phyloP scores from a whole-genome alignment of 2,888 invertebrate species.

The Perizoma affinitatum region DNA sequence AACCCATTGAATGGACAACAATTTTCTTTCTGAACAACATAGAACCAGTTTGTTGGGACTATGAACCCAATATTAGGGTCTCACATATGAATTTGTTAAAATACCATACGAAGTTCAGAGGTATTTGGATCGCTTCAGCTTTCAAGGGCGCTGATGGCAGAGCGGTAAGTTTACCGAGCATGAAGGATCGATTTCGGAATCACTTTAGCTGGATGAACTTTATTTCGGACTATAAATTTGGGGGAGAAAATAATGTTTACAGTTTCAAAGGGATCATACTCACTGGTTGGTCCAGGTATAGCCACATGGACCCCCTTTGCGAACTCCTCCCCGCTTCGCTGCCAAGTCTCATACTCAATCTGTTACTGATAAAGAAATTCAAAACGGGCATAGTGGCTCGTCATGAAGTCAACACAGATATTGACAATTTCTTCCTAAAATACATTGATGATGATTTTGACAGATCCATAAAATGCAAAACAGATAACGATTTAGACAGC shows the following conservation, averaged over 20 bases:
- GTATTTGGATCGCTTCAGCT: conserved; percentile 92
- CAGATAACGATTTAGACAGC: conserved; percentile 12
- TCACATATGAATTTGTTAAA: conserved; percentile 55
- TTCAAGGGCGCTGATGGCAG: conserved; percentile 90
- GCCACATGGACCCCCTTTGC: conserved; percentile 86
- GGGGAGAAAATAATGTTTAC: conserved; percentile 47
- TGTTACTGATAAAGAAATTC: conserved; percentile 74
- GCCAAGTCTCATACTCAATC: conserved; percentile 85
- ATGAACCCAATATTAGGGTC: conserved; percentile 61
- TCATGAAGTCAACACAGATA: conserved; percentile 19
- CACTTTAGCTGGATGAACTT: conserved; percentile 88
- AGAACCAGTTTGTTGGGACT: conserved; percentile 90
- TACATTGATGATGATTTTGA: not conserved
- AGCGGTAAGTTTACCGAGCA: conserved; percentile 78
- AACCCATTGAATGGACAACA: conserved; percentile 68
- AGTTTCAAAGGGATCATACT: conserved; percentile 86
- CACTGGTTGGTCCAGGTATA: conserved; percentile 90
- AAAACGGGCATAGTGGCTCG: conserved; percentile 42
- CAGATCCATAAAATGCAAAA: not conserved
- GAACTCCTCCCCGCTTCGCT: conserved; percentile 86
- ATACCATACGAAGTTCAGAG: conserved; percentile 80
- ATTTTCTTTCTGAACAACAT: conserved; percentile 76
- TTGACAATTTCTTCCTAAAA: conserved; percentile 39
- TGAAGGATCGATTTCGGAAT: conserved; percentile 87
- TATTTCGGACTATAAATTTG: conserved; percentile 77